Conservation (phyloP, 1,140 invertebrate genomes). For the Leptinotarsa texana region DNA sequence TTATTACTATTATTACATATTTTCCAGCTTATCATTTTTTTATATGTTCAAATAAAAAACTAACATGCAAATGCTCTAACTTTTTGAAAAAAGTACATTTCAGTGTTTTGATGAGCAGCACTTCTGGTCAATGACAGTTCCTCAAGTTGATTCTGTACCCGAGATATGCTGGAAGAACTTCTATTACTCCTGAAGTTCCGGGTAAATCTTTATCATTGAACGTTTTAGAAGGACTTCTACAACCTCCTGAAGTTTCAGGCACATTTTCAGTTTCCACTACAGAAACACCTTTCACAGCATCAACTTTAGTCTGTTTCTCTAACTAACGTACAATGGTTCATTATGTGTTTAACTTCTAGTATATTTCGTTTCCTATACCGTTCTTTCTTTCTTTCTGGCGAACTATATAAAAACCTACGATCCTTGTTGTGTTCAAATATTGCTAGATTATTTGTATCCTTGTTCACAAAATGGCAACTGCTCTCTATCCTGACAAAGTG, state of each 20-base stretch:
- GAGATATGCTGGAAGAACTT: constrained; percentile 14
- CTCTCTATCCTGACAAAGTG: constrained; percentile 17
- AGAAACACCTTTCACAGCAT: constrained; percentile 15
- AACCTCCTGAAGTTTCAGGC: constrained; percentile 10
- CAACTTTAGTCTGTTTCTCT: constrained; percentile 16
- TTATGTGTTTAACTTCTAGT: constrained; percentile 15
- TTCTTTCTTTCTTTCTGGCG: constrained; percentile 13
- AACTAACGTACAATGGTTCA: constrained; percentile 8
- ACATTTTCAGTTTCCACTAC: constrained; percentile 15
- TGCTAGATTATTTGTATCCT: constrained; percentile 12
- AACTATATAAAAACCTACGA: constrained; percentile 8
- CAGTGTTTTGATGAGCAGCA: constrained; percentile 23
- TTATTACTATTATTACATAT: constrained; percentile 11
- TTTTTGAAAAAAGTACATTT: constrained; percentile 20
- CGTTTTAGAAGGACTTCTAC: constrained; percentile 14
- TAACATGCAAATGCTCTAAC: constrained; percentile 27
- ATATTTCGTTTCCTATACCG: constrained; percentile 14
- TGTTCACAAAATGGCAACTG: constrained; percentile 14
- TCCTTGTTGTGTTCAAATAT: constrained; percentile 16
- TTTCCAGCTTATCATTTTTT: constrained; percentile 24
- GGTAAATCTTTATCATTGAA: constrained; percentile 9
- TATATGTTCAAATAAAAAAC: constrained; percentile 19
- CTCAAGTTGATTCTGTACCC: constrained; percentile 17
- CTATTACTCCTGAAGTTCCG: constrained; percentile 7
- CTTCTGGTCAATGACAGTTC: constrained; percentile 14